phyloP scores from a whole-genome alignment of 92 coral and sea anemone genomes.

The Paramuricea clavata region DNA sequence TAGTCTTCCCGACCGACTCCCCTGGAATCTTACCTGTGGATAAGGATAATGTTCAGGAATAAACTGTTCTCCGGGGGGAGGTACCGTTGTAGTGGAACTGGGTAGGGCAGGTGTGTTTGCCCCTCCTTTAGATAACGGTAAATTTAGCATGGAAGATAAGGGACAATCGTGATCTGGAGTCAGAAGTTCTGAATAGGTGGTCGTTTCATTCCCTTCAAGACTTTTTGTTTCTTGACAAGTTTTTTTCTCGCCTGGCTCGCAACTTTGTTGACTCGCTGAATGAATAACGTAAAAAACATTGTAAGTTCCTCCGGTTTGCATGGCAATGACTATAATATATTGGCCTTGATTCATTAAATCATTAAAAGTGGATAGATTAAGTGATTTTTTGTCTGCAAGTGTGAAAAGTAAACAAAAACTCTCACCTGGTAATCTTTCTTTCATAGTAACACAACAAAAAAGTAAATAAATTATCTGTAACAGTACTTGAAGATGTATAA shows the following conservation, averaged over 20 bases:
- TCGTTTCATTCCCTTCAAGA: neutral
- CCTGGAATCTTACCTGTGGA: slow-evolving; percentile 1
- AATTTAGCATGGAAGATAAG: neutral
- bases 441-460: neutral
- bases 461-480: neutral
- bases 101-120: neutral
- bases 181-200: slow-evolving; percentile 3
- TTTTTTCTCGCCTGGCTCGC: neutral
- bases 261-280: neutral
- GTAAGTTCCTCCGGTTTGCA: no score
- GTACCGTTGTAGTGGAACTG: slow-evolving; percentile 5
- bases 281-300: neutral
- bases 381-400: no score
- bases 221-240: neutral
- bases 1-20: neutral
- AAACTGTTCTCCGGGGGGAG: neutral
- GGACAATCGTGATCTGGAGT: neutral
- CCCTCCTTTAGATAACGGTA: neutral
- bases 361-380: no score
- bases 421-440: neutral
- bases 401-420: neutral
- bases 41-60: neutral
- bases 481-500: no score
- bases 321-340: no score
- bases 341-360: no score